Conservation (phyloP, 2,888 invertebrate genomes). For the Odontocerum albicorne region DNA sequence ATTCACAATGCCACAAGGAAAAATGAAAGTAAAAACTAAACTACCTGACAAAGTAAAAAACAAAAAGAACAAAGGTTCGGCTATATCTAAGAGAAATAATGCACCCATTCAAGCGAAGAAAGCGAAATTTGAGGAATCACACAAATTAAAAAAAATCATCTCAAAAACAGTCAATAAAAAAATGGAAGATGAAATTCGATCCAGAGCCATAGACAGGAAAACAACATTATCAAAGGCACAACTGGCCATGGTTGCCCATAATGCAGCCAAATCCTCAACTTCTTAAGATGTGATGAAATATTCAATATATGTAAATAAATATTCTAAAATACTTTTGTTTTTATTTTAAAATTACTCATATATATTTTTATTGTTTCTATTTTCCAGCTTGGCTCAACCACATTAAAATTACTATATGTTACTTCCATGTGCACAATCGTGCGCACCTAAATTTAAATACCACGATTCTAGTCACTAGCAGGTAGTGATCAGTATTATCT, state of each 20-base stretch:
- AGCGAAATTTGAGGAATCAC: constrained; percentile 57
- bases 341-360: too few relatives aligned
- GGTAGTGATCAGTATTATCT: too few relatives aligned
- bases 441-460: too few relatives aligned
- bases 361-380: too few relatives aligned
- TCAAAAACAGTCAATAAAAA: constrained; percentile 71
- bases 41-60: constrained; percentile 57
- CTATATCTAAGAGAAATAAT: constrained; percentile 62
- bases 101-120: constrained; percentile 68
- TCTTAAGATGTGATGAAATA: too few relatives aligned
- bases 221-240: constrained; percentile 55
- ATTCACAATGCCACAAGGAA: constrained; percentile 76
- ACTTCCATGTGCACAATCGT: too few relatives aligned
- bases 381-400: too few relatives aligned
- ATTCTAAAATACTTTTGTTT: too few relatives aligned
- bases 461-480: too few relatives aligned
- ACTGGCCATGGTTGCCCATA: constrained; percentile 38
- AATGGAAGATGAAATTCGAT: constrained; percentile 66
- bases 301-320: too few relatives aligned
- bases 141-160: constrained; percentile 66
- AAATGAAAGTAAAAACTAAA: constrained; percentile 67
- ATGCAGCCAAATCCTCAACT: constrained; percentile 18
- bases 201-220: constrained; percentile 57
- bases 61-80: constrained; percentile 55
- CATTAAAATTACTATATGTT: too few relatives aligned